Base-by-base conservation (phyloP, 2,113 vertebrate genomes). In the Macroglossus sobrinus region DNA sequence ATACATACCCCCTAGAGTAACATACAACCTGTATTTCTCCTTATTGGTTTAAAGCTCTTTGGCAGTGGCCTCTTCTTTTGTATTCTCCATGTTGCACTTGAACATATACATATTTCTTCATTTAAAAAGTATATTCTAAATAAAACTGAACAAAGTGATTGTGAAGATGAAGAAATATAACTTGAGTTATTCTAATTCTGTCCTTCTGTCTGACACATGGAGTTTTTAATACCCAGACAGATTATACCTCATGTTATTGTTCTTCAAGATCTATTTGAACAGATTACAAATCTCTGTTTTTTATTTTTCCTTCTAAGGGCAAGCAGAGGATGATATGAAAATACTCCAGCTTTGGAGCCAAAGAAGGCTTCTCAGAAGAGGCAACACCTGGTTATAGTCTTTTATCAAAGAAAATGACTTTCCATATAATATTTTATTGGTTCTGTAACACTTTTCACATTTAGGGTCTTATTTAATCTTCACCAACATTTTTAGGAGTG, bases 351-450 rank as follows among this genome's bases (percentile, higher is more conserved):
- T 24, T 92, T 89, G 33, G 79, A 63, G 5, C 30, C 47, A 89
- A 75, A 96, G 22, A 68, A 57, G 9, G 7, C 16, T 38, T 89
- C 26, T 74, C 45, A 53, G 38, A 94, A 79, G 26, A 66, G 4
- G 10, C n/a, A 61, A 68, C 4, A 33, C 12, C 26, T 38, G 30
- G 74, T 75, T 66, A 74, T 50, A 64, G 40, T 59, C 19, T 66
- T 30, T 30, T 69, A 59, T n/a, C 10, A 82, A 86, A 28, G 61
- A 2, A 74, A 63, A 28, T 2, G 0, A 11, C 68, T 59, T 35
- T 94, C 10, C 21, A 50, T 63, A n/a, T 30, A 55, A 38, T 74
- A 84, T 59, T 68, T 94, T 74, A 91, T 76, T 64, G 35, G 7
- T 69, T 38, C 18, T 1, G 40, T 61, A 80, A 85, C 68, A 8